Evolutionary conservation across 2,113 vertebrate species (phyloP), one percentile per base, ranked within the genome.

Genomic region (Aviceda subcristata): DNA sequence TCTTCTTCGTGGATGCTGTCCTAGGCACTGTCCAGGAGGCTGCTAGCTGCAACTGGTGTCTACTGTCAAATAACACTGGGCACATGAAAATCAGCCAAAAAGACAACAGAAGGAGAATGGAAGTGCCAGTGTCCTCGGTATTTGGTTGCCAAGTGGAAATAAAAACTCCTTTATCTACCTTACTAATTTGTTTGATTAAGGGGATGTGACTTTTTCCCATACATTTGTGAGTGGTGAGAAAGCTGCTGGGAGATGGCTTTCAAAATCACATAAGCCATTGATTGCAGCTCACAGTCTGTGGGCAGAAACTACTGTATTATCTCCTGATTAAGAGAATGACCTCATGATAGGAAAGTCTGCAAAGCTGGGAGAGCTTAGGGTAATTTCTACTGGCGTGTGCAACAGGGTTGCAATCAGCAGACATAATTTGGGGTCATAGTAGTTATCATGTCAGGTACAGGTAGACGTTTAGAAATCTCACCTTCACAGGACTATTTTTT

Each of bases 61-160:
- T 97, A 74, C 63, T 5, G 1, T 92, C 90, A 77, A 15, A 56
- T 69, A 82, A 74, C 50, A 68, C 57, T 56, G 90, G 86, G 48
- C 55, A 92, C 51, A 59, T 36, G 83, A 96, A 90, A 88, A 90
- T 45, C 41, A 88, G 88, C 93, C 95, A 96, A 82, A 92, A 92
- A 91, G 85, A 79, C 84, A 97, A 73, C 93, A 96, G 91, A 97
- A 96, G 92, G 93, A 96, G 81, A 96, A 78, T 39, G 50, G 43
- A 95, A 94, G 85, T 82, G 88, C 86, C 96, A 96, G 71, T 71
- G 80, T 85, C 80, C 81, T 94, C 68, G 74, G 56, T 80, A 89
- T 92, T 93, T 92, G 79, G 86, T 81, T 19, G 0, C 51, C 4
- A 12, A 88, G 39, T 66, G 30, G 41, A 92, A 97, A 91, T 89